These are phyloP conservation scores for Clarias fuscus DNA, from an alignment of 2,797 vertebrate genomes.

Conservation along the genomic window DNA sequence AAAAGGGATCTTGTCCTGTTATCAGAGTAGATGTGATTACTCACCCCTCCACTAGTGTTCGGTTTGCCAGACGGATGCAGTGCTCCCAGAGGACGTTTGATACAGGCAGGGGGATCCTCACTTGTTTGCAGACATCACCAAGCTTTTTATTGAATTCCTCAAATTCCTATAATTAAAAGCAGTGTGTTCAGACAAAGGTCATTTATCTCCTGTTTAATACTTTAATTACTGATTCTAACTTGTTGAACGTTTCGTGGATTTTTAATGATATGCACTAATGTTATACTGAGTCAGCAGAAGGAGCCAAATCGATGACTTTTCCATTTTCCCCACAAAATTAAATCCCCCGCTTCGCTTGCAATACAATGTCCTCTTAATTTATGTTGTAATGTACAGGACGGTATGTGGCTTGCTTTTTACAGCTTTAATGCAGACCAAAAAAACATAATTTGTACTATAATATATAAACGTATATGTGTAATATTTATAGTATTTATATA, in stretches of 20 bases:
- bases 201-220: conserved; percentile 1
- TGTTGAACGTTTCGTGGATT: neutral
- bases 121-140: conserved; percentile 88
- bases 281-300: neutral
- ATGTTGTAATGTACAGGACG: neutral
- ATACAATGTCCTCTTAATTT: neutral
- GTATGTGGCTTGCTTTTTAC: neutral
- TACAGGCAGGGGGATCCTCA: conserved; percentile 92
- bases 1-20: conserved; percentile 3
- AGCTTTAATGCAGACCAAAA: neutral
- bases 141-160: conserved; percentile 90
- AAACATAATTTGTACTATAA: neutral
- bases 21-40: conserved; percentile 47
- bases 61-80: conserved; percentile 95
- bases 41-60: conserved; percentile 98
- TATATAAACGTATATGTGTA: too few species aligned
- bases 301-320: neutral
- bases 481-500: too few species aligned
- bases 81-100: conserved; percentile 99
- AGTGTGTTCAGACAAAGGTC: neutral
- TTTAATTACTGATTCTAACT: neutral
- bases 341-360: neutral
- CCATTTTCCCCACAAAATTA: neutral
- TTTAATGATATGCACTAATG: neutral
- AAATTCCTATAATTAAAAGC: conserved; percentile 84